Conservation (phyloP, 2,797 vertebrate genomes). For the Adrianichthys oophorus region DNA sequence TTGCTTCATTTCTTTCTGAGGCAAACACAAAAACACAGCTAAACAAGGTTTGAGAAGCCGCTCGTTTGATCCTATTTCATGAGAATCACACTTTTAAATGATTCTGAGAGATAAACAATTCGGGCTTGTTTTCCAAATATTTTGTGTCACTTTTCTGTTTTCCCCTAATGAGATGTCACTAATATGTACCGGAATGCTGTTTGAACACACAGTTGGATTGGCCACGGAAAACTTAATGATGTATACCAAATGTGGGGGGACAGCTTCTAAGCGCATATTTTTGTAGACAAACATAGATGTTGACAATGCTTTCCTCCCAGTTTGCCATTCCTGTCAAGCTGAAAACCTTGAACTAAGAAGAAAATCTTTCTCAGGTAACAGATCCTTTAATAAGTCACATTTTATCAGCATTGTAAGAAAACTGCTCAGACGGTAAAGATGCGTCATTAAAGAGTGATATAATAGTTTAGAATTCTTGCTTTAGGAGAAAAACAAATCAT, state of each 20-base stretch:
- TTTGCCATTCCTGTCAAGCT: slow-evolving; percentile 70
- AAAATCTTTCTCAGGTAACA: slow-evolving; percentile 69
- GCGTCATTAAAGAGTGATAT: slow-evolving; percentile 54
- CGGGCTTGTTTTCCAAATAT: slow-evolving; percentile 71
- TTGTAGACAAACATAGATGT: slow-evolving; percentile 77
- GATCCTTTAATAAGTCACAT: slow-evolving; percentile 72
- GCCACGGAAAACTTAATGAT: slow-evolving; percentile 80
- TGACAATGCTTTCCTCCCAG: slow-evolving; percentile 76
- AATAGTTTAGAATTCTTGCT: slow-evolving; percentile 70
- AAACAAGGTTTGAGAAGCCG: slow-evolving; percentile 24
- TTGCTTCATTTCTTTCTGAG: slow-evolving; percentile 15
- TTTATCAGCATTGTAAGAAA: slow-evolving; percentile 66
- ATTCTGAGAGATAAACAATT: slow-evolving; percentile 72
- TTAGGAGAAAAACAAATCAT: slow-evolving; percentile 49
- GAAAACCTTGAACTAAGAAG: slow-evolving; percentile 73
- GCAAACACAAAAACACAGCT: slow-evolving; percentile 18
- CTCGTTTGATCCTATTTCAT: slow-evolving; percentile 58
- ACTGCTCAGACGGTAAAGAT: slow-evolving; percentile 70
- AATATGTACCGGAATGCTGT: slow-evolving; percentile 82
- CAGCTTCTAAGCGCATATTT: slow-evolving; percentile 72
- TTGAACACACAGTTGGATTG: slow-evolving; percentile 79
- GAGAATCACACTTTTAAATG: slow-evolving; percentile 70
- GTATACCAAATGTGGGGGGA: slow-evolving; percentile 81
- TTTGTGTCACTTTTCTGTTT: slow-evolving; percentile 82
- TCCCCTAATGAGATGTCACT: slow-evolving; percentile 83